Evolutionary conservation across 2,888 invertebrate species (phyloP), one percentile per base, ranked within the genome.

Genomic region (Drosophila paranaensis): DNA sequence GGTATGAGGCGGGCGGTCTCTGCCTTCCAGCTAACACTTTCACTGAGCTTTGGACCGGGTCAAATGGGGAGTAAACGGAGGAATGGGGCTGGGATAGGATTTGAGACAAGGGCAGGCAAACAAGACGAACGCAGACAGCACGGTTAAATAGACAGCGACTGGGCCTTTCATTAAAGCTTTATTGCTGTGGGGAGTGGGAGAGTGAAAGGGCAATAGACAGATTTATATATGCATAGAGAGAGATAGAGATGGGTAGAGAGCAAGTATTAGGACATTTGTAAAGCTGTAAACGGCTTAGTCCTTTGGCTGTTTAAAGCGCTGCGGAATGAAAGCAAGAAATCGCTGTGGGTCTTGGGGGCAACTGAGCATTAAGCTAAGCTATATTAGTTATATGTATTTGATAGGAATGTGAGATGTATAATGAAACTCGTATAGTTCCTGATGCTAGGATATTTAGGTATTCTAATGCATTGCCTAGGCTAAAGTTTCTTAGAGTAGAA

Each of bases 11-110:
- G 2, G 67, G 51, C 40, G 2, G 37, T 58, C 40, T 58, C 60
- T 60, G 50, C 50, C 33, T 50, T 35, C 50, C 2, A 43, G 58
- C 50, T 67, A 85, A 77, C 82, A 88, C 88, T 85, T 87, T 87
- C 86, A 83, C 86, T 88, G 53, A 57, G 43, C 67, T 48, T 35
- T 9, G 20, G 37, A 27, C 14, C 14, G 39, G 46, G 27, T 16
- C 35, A 33, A 40, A 33, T 8, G 39, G 33, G 2, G 40, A n/a
- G 8, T 13, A 11, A 43, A n/a, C 35, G 4, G 14, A 37, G 27
- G 5, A 35, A 10, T n/a, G 27, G 16, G n/a, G 11, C 33, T 11
- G 46, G 35, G 55, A 30, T 40, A 14, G 42, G 37, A 35, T 33
- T 45, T 40, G 53, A 66, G 60, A 65, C 71, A 78, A 75, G 64